Evolutionary conservation across 1,140 invertebrate species (phyloP), one percentile per base, ranked within the genome.

Genomic region (Drosophila kepulauana): DNA sequence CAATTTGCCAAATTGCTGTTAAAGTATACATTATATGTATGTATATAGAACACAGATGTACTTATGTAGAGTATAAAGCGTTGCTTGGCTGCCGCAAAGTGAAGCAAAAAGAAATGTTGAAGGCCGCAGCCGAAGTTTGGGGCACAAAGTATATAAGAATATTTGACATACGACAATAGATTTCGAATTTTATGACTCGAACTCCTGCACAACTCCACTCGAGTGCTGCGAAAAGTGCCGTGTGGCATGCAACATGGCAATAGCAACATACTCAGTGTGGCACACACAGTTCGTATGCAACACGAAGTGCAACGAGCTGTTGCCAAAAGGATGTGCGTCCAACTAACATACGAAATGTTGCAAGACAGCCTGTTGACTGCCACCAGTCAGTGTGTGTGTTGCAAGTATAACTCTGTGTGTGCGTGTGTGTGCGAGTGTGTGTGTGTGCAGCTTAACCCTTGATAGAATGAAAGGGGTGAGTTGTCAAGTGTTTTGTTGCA

Each of bases 81-180:
- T 57, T 57, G 16, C 41, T 10, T 33, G 13, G 43, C 28, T 30
- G 13, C 61, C 38, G 28, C 48, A 30, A 54, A 15, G 38, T n/a
- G n/a, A 25, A 28, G 11, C n/a, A 45, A 38, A 65, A 57, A 11
- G 35, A 58, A 81, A 56, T 75, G 57, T 49, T 45, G 35, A 38
- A 38, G 35, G 35, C 35, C 35, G 11, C 46, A 52, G 30, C 13
- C 8, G 35, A 8, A 38, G 35, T 38, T 38, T 16, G 35, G 6
- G 5, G 49, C 25, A 30, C 20, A 51, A 78, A 81, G 74, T 87
- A 79, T 75, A 72, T 63, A 71, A 66, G 76, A 74, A 71, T 69
- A 75, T 74, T 78, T 51, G 67, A 71, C 67, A 65, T 6, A 63
- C 57, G 72, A 84, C 78, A 78, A 84, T 88, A 88, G 77, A 84